Evolutionary conservation across 2,888 invertebrate species (phyloP).

Genomic region (Hecatera dysodea): DNA sequence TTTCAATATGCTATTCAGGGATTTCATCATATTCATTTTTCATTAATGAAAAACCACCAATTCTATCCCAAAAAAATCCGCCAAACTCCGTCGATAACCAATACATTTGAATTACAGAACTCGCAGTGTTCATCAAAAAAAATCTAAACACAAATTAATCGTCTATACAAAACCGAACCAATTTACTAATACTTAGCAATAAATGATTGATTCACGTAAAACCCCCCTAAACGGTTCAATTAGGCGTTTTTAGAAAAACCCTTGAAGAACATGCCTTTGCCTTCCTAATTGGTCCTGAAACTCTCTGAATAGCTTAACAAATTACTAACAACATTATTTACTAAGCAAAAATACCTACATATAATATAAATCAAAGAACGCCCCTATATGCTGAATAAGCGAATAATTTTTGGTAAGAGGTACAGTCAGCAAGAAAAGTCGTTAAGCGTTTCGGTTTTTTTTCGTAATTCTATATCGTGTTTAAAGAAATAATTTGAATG

Average conservation of each 20-base stretch:
- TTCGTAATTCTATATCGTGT: background rate
- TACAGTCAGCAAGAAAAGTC: background rate
- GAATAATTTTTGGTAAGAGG: background rate
- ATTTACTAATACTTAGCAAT: conserved; percentile 34
- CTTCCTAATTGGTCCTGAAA: conserved; percentile 68
- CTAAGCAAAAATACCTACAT: conserved; percentile 66
- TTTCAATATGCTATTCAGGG: background rate
- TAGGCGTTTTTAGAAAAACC: conserved; percentile 57
- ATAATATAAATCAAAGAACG: conserved; percentile 60
- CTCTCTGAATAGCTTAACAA: conserved; percentile 66
- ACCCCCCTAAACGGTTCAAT: conserved; percentile 44
- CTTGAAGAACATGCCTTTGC: conserved; percentile 55
- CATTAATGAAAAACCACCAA: background rate
- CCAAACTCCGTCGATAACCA: background rate
- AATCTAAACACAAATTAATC: conserved; percentile 23
- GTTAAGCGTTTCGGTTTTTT: too few relatives aligned
- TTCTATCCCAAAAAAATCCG: background rate
- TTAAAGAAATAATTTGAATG: background rate
- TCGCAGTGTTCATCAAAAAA: conserved; percentile 16
- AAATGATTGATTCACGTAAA: conserved; percentile 51
- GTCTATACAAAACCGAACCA: conserved; percentile 28
- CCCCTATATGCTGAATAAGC: conserved; percentile 33
- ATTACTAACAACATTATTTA: conserved; percentile 68
- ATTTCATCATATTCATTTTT: too few relatives aligned
- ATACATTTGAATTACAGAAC: conserved; percentile 25